Conservation (phyloP, 2,113 vertebrate species). For the Pterocles orientalis region DNA sequence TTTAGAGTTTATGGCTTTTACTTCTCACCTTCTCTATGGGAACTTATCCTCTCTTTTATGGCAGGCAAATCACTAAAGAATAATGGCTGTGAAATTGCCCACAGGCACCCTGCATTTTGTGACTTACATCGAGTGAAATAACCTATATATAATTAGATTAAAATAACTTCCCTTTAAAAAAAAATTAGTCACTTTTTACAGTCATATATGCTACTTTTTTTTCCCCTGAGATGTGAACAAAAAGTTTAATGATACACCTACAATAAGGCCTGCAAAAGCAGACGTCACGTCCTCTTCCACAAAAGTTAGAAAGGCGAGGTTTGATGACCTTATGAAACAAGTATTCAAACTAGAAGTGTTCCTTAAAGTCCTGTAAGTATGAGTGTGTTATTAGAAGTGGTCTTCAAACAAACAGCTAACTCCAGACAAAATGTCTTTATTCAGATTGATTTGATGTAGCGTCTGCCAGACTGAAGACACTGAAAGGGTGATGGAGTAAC, state of each 20-base stretch:
- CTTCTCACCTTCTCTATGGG: neutral
- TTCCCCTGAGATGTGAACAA: neutral
- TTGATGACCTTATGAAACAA: neutral
- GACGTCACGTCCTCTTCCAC: neutral
- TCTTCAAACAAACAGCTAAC: neutral
- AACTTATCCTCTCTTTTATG: slow-evolving; percentile 18
- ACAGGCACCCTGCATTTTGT: neutral
- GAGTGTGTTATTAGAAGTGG: neutral
- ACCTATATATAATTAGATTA: neutral
- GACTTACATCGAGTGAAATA: neutral
- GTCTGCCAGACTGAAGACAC: neutral
- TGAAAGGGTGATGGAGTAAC: neutral
- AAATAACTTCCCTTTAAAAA: neutral
- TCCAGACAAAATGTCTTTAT: neutral
- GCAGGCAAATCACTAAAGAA: slow-evolving; percentile 34
- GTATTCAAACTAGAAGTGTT: neutral
- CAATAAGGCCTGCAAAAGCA: neutral
- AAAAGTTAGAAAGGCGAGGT: neutral
- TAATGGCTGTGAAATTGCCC: neutral
- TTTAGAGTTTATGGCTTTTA: slow-evolving; percentile 30
- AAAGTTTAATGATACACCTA: neutral
- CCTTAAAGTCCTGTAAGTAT: neutral
- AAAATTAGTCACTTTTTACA: neutral
- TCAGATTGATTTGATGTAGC: neutral
- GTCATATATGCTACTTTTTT: neutral